phyloP scores from a whole-genome alignment of 2,888 invertebrate genomes.

The Torymus aiolomorphi region DNA sequence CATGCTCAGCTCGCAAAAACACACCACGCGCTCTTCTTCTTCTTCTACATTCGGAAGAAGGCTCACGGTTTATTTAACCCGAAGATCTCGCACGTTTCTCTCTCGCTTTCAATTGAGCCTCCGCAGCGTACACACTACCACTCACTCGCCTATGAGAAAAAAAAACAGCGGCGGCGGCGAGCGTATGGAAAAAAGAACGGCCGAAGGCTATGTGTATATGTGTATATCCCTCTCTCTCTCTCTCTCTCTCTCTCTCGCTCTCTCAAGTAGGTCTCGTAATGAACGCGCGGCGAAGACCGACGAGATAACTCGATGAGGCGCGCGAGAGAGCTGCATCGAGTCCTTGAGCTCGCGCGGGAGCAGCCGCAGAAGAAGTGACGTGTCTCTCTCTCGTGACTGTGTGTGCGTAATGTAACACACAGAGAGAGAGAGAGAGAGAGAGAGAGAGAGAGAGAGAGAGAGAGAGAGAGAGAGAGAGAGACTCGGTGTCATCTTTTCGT shows the following conservation, averaged over 20 bases:
- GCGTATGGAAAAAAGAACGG: neutral
- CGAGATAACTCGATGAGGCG: constrained; percentile 33
- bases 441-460: too few relatives aligned
- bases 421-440: too few relatives aligned
- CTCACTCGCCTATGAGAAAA: neutral
- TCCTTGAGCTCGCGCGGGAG: constrained; percentile 27
- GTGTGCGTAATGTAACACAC: too few relatives aligned
- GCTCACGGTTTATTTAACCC: constrained; percentile 27
- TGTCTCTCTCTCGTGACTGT: neutral
- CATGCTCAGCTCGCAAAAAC: too few relatives aligned
- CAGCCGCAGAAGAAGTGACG: constrained; percentile 18
- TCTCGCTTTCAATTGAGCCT: constrained; percentile 26
- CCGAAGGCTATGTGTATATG: constrained; percentile 18
- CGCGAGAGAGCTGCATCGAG: constrained; percentile 19
- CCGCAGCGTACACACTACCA: neutral
- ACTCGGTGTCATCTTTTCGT: too few relatives aligned
- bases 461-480: too few relatives aligned
- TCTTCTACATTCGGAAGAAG: neutral
- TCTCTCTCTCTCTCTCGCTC: neutral
- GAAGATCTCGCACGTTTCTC: constrained; percentile 1
- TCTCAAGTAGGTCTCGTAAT: constrained; percentile 17
- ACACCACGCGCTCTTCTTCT: too few relatives aligned
- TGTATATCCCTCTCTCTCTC: neutral
- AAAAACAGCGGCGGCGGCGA: neutral
- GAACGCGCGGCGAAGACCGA: constrained; percentile 7